Evolutionary conservation across 2,797 vertebrate species (phyloP).

Genomic region (Eidolon dupreanum): DNA sequence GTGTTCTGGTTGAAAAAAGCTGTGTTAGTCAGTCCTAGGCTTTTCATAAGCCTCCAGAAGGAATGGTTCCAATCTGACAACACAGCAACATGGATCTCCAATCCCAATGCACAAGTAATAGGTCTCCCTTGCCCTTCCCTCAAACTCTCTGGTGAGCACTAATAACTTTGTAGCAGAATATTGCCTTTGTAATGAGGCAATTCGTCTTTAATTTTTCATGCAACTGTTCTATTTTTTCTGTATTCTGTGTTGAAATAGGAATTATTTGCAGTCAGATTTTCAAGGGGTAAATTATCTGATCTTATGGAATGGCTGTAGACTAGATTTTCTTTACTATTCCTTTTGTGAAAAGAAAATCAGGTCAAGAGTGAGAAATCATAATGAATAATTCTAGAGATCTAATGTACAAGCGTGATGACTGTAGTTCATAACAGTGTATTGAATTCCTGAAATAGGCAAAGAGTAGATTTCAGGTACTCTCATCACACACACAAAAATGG

Average conservation of each 20-base stretch:
- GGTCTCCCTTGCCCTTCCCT: fast-evolving
- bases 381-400: not conserved
- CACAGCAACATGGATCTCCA: not conserved
- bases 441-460: not conserved
- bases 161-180: not conserved
- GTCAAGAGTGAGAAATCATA: not conserved
- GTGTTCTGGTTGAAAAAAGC: not conserved
- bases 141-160: not conserved
- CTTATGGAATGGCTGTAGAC: not conserved
- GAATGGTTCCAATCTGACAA: not conserved
- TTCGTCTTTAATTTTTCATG: not conserved
- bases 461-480: not conserved
- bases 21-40: fast-evolving
- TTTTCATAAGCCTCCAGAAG: not conserved
- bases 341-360: not conserved
- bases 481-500: not conserved
- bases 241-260: constrained; percentile 13
- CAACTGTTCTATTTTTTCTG: not conserved
- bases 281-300: not conserved
- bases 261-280: constrained; percentile 15
- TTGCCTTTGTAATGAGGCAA: not conserved
- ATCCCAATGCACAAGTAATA: not conserved
- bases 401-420: not conserved
- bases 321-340: not conserved
- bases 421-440: not conserved